phyloP scores from a whole-genome alignment of 2,888 invertebrate genomes.

The Eumacrocentrus americanus region DNA sequence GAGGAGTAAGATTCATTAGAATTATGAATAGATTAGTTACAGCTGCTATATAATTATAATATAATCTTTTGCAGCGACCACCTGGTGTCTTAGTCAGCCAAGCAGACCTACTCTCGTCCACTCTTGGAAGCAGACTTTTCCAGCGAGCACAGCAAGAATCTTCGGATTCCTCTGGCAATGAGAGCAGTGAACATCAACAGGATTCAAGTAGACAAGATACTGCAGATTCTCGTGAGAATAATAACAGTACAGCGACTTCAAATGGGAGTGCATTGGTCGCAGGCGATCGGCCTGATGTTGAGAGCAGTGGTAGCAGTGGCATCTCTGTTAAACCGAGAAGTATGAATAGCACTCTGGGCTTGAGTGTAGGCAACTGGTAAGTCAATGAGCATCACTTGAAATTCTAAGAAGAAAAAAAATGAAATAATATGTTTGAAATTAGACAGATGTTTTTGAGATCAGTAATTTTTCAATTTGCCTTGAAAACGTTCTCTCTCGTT shows the following conservation, averaged over 20 bases:
- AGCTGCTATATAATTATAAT: too few species aligned
- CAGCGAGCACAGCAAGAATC: conserved; percentile 41
- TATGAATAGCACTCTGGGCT: conserved; percentile 41
- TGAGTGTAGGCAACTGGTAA: conserved; percentile 42
- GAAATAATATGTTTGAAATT: conserved; percentile 6
- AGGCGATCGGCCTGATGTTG: conserved; percentile 18
- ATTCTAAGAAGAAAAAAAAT: too few species aligned
- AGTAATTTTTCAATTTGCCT: neutral
- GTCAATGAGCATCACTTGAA: too few species aligned
- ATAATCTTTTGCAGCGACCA: conserved; percentile 66
- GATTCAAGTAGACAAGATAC: conserved; percentile 25
- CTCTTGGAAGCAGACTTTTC: conserved; percentile 42
- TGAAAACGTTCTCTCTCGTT: neutral
- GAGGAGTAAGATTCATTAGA: conserved; percentile 18
- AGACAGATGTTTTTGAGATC: neutral
- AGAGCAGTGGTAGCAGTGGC: conserved; percentile 44
- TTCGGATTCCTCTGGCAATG: conserved; percentile 45
- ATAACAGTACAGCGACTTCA: conserved; percentile 18
- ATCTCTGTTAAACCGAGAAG: conserved; percentile 47
- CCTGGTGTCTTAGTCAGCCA: conserved; percentile 67
- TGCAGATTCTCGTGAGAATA: conserved; percentile 27
- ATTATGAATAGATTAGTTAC: neutral
- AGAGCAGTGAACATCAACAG: conserved; percentile 12
- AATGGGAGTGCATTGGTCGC: conserved; percentile 18
- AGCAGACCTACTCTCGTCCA: conserved; percentile 44